These are phyloP conservation scores for Mesembrinibis cayennensis DNA, from an alignment of 2,113 vertebrate genomes.

Conservation along the genomic window DNA sequence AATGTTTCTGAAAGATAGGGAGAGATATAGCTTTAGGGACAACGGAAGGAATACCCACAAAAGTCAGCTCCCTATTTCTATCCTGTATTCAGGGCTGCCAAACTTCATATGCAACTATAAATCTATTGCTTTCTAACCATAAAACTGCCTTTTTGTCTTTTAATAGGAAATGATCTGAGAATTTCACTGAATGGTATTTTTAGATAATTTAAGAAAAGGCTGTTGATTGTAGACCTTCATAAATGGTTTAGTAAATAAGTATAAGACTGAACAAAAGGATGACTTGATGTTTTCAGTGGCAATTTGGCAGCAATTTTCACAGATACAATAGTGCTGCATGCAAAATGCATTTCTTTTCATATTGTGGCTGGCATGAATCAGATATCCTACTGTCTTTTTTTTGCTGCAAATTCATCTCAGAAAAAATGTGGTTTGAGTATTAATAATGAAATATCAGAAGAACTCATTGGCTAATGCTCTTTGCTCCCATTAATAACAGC, in stretches of 20 bases:
- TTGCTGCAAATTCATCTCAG: background rate
- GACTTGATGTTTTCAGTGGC: background rate
- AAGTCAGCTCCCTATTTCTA: background rate
- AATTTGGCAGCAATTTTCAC: background rate
- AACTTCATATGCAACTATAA: background rate
- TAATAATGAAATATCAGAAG: background rate
- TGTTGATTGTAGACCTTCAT: background rate
- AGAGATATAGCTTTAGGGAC: background rate
- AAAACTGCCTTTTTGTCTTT: background rate
- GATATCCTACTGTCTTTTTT: background rate
- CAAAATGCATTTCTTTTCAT: slow-evolving; percentile 24
- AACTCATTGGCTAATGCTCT: background rate
- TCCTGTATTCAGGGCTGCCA: background rate
- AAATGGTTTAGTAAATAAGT: slow-evolving; percentile 39
- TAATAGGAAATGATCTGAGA: slow-evolving; percentile 4
- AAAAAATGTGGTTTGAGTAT: background rate
- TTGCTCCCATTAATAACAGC: background rate
- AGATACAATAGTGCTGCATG: background rate
- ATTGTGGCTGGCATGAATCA: background rate
- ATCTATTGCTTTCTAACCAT: background rate
- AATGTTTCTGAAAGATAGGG: slow-evolving; percentile 40
- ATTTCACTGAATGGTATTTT: slow-evolving; percentile 16
- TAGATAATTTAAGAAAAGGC: background rate
- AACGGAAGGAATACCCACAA: background rate
- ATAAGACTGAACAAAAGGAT: slow-evolving; percentile 18